Evolutionary conservation across 2,888 invertebrate genomes (phyloP), one percentile per base, ranked within the genome.

Genomic region (Agapostemon virescens): DNA sequence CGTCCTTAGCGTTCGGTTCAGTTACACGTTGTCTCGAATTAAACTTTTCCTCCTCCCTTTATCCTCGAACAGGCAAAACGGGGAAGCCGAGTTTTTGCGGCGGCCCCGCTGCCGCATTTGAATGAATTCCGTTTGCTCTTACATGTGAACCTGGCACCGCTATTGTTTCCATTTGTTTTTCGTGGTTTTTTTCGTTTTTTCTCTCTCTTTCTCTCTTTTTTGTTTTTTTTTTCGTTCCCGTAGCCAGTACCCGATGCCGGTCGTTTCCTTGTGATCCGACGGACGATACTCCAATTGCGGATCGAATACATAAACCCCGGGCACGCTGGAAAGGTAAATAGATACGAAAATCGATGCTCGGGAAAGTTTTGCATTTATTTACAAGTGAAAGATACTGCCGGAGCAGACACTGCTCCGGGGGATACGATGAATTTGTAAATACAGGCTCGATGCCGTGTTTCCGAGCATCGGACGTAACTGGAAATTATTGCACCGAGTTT

Each of bases 161-260:
- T n/a, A n/a, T 69, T 69, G n/a, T 52, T 52, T 52, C 23, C 17
- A 23, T 52, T 69, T 52, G n/a, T 52, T 69, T 55, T 17, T 7
- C 49, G 6, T 20, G n/a, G 23, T 49, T 15, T 33, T 20, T 63
- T 36, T n/a, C n/a, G n/a, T n/a, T 6, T 3, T 36, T 36, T 11
- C 30, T 17, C 0, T 11, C 5, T 23, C 4, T 40, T 40, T 45
- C 2, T 7, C 1, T 30, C 30, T 1, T 1, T 13, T 17, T 30
- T 13, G 0, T 6, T 7, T 1, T 30, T 58, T 1, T 1, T 13
- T 17, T 30, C 4, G 0, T 0, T 2, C 0, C 13, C 4, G 15
- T 13, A 9, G 13, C 49, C 9, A 7, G 26, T 20, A 5, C 30
- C 33, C 30, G 6, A n/a, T 20, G 49, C 0, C n/a, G 30, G 17